Evolutionary conservation across 2,888 invertebrate species (phyloP).

Genomic region (Alentia gelatinosa): DNA sequence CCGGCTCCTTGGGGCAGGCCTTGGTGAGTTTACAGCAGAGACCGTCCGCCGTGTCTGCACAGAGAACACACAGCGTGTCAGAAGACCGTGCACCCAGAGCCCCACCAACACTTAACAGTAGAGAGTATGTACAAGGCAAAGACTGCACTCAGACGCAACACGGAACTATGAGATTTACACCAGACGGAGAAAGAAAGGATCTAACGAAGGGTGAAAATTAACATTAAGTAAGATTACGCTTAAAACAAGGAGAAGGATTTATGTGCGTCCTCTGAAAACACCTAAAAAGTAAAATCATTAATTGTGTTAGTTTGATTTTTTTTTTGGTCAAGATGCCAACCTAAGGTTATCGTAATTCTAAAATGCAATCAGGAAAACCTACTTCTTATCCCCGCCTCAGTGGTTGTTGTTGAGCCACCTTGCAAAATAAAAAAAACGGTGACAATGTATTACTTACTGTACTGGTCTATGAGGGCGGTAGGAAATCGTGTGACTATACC

Average conservation of each 20-base stretch:
- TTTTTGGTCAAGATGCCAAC: not conserved
- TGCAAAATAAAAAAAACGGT: constrained; percentile 35
- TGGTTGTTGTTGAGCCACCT: constrained; percentile 31
- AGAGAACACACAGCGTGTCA: not conserved
- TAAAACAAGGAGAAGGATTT: not conserved
- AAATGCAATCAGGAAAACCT: constrained; percentile 34
- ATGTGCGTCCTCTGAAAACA: not conserved
- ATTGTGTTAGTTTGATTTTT: not conserved
- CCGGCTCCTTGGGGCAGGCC: constrained; percentile 95
- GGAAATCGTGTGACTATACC: constrained; percentile 28
- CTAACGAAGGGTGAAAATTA: not conserved
- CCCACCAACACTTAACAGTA: not conserved
- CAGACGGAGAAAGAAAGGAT: not conserved
- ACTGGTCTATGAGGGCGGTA: not conserved
- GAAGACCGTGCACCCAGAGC: not conserved
- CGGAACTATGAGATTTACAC: not conserved
- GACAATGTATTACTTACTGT: not conserved
- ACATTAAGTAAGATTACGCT: not conserved
- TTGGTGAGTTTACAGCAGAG: constrained; percentile 96
- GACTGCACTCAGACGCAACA: not conserved
- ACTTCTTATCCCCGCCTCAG: constrained; percentile 26
- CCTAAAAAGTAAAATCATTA: not conserved
- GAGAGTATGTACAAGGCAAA: not conserved
- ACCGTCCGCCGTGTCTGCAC: constrained; percentile 87
- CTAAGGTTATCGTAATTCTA: not conserved